These are phyloP conservation scores for Xanthia togata DNA, from an alignment of 2,888 invertebrate species.

Conservation along the genomic window DNA sequence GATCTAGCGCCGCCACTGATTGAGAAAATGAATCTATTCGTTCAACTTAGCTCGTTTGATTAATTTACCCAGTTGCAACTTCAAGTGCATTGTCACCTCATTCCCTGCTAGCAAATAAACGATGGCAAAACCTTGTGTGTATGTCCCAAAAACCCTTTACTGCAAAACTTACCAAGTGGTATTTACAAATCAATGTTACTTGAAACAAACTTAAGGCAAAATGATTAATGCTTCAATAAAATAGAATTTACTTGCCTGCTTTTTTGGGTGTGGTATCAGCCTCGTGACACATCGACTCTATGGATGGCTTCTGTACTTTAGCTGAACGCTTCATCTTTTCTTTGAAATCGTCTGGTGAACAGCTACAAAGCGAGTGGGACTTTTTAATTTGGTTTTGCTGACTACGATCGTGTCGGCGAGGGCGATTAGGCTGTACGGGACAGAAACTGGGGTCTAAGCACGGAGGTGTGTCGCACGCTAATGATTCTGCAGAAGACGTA, in stretches of 20 bases:
- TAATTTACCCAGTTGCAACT: background rate
- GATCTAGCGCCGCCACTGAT: too few relatives aligned
- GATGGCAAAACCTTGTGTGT: background rate
- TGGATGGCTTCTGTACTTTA: conserved; percentile 19
- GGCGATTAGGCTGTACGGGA: background rate
- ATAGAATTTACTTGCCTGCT: background rate
- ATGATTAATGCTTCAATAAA: background rate
- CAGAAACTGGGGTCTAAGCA: background rate
- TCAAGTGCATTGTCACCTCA: background rate
- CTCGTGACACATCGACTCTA: background rate
- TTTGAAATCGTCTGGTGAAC: background rate
- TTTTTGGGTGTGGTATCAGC: background rate
- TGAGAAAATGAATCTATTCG: background rate
- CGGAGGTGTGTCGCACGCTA: background rate
- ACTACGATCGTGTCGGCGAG: background rate
- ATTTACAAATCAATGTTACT: background rate
- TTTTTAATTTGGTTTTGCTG: background rate
- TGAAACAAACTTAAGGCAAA: background rate
- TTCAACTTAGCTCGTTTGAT: background rate
- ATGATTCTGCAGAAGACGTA: background rate
- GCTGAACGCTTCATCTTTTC: background rate
- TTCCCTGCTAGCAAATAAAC: background rate
- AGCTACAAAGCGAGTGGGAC: background rate
- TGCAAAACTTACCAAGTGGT: background rate
- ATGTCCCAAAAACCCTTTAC: background rate